Evolutionary conservation across 1,140 invertebrate species (phyloP).

Genomic region (Sitophilus oryzae): DNA sequence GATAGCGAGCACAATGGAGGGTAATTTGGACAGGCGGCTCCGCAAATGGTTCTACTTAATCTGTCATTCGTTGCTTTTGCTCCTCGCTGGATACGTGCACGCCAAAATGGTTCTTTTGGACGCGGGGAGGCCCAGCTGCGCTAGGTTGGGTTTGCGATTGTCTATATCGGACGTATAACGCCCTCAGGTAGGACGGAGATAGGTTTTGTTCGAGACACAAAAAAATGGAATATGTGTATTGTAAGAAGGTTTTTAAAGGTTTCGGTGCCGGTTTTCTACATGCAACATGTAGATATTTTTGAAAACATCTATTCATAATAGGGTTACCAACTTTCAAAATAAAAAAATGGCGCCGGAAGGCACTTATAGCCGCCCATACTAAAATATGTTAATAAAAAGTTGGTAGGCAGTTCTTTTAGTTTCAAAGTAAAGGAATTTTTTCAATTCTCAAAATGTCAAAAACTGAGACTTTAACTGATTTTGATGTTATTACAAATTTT

Average conservation of each 20-base stretch:
- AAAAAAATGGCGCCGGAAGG: too few species aligned
- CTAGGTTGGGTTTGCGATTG: not conserved
- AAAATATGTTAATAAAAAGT: too few species aligned
- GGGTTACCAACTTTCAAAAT: too few species aligned
- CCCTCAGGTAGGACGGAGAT: not conserved
- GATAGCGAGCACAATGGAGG: constrained; percentile 20
- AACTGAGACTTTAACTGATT: too few species aligned
- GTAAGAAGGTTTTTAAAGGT: not conserved
- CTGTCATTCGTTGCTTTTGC: constrained; percentile 10
- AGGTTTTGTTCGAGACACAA: not conserved
- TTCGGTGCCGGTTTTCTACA: not conserved
- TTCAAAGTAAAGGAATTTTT: too few species aligned
- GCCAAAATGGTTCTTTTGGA: constrained; percentile 7
- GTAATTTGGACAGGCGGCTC: constrained; percentile 31
- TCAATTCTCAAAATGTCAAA: too few species aligned
- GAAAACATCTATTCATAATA: not conserved
- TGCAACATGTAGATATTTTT: not conserved
- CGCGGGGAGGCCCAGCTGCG: not conserved
- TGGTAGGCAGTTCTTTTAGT: too few species aligned
- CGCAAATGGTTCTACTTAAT: constrained; percentile 21
- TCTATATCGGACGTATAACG: not conserved
- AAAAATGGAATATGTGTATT: not conserved
- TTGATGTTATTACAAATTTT: too few species aligned
- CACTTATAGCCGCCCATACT: too few species aligned
- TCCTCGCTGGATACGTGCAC: constrained; percentile 1